Conservation (phyloP, 2,113 vertebrate genomes). For the Symphodus melops region DNA sequence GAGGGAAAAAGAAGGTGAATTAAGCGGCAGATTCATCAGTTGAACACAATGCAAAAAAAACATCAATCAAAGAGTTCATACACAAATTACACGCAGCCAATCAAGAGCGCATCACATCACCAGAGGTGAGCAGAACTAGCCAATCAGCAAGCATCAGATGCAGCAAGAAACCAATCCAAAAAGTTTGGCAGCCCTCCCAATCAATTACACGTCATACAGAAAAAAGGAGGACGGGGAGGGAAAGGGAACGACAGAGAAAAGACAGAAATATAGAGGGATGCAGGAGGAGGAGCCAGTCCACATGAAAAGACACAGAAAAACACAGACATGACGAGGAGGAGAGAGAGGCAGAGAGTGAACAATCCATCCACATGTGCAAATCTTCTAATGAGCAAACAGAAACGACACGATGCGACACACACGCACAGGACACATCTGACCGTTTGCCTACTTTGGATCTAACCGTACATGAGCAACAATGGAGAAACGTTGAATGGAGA, state of each 20-base stretch:
- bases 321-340: constrained; percentile 69
- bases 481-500: constrained; percentile 60
- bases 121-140: constrained; percentile 81
- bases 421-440: constrained; percentile 56
- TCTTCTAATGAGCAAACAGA: constrained; percentile 59
- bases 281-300: constrained; percentile 80
- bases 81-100: constrained; percentile 83
- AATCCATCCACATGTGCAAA: constrained; percentile 76
- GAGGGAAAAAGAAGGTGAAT: constrained; percentile 76
- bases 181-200: constrained; percentile 77
- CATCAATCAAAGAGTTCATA: constrained; percentile 77
- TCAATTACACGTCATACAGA: constrained; percentile 78
- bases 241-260: constrained; percentile 61
- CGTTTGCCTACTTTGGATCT: constrained; percentile 61
- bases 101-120: constrained; percentile 80
- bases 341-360: constrained; percentile 67
- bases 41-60: constrained; percentile 80
- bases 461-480: constrained; percentile 66
- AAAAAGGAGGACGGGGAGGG: constrained; percentile 54
- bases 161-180: constrained; percentile 83
- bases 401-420: constrained; percentile 64
- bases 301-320: constrained; percentile 75
- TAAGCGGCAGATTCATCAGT: constrained; percentile 77
- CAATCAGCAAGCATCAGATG: constrained; percentile 86
- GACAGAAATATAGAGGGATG: constrained; percentile 76